These are phyloP conservation scores for Rhyacophila evoluta DNA, from an alignment of 2,888 invertebrate genomes.

Conservation along the genomic window DNA sequence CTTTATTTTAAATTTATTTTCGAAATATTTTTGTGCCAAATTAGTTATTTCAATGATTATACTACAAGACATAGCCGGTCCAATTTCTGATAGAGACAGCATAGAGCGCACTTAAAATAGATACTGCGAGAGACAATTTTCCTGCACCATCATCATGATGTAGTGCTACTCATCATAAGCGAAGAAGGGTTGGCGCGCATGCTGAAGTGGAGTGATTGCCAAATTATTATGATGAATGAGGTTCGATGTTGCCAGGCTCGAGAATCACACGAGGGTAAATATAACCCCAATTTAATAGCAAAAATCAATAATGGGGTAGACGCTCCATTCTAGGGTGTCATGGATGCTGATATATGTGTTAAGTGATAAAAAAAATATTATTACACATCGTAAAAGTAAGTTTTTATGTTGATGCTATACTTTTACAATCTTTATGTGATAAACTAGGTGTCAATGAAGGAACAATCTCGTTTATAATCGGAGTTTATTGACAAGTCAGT, in stretches of 20 bases:
- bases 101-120: background rate
- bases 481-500: too few relatives aligned
- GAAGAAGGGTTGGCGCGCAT: slow-evolving; percentile 1
- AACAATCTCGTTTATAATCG: too few relatives aligned
- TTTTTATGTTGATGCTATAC: background rate
- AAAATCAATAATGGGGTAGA: slow-evolving; percentile 19
- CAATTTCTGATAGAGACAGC: too few relatives aligned
- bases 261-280: slow-evolving; percentile 2
- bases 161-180: background rate
- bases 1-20: too few relatives aligned
- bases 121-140: background rate
- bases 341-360: slow-evolving; percentile 20
- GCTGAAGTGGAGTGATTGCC: slow-evolving; percentile 20
- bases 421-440: background rate
- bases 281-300: slow-evolving; percentile 19
- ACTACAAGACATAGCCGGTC: too few relatives aligned
- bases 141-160: background rate
- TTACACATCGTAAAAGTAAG: background rate
- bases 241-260: background rate
- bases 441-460: background rate
- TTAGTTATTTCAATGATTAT: too few relatives aligned
- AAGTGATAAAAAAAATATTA: slow-evolving; percentile 19
- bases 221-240: slow-evolving; percentile 18
- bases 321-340: background rate
- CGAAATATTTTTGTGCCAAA: too few relatives aligned